These are phyloP conservation scores for Eolophus roseicapilla DNA, from an alignment of 2,113 vertebrate genomes.

Conservation along the genomic window DNA sequence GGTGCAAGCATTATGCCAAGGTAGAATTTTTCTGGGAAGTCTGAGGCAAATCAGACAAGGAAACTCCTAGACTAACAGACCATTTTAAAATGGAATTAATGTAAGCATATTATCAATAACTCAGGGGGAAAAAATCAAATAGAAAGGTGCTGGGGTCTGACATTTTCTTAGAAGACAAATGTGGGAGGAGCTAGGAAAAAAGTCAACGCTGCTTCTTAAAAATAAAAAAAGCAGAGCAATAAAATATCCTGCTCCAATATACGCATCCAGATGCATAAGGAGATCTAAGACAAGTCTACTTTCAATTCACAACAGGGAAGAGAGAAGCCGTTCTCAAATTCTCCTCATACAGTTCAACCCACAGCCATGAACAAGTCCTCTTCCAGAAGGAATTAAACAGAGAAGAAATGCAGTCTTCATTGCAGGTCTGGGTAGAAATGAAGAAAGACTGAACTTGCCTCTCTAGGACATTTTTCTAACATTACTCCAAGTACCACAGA, in stretches of 20 bases:
- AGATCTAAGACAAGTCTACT: neutral
- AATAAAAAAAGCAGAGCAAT: neutral
- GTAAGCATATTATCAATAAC: neutral
- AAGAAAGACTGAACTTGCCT: neutral
- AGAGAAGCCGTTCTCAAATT: neutral
- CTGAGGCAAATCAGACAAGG: constrained; percentile 16
- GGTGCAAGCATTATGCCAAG: neutral
- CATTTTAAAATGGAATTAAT: neutral
- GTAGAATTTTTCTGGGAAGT: constrained; percentile 28
- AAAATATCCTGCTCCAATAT: neutral
- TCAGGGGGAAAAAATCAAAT: neutral
- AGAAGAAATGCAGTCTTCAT: neutral
- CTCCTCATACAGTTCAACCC: neutral
- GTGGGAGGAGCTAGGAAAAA: neutral
- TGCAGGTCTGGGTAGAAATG: neutral
- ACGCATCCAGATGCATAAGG: neutral
- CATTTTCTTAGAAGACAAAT: neutral
- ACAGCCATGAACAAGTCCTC: neutral
- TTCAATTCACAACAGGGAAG: neutral
- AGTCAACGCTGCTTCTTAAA: neutral
- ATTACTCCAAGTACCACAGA: neutral
- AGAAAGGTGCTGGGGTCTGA: neutral
- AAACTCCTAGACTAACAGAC: neutral
- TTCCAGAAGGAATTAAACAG: neutral
- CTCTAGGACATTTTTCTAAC: neutral